These are phyloP conservation scores for Mormyrus proboscirostris DNA, from an alignment of 2,797 vertebrate genomes.

Conservation along the genomic window DNA sequence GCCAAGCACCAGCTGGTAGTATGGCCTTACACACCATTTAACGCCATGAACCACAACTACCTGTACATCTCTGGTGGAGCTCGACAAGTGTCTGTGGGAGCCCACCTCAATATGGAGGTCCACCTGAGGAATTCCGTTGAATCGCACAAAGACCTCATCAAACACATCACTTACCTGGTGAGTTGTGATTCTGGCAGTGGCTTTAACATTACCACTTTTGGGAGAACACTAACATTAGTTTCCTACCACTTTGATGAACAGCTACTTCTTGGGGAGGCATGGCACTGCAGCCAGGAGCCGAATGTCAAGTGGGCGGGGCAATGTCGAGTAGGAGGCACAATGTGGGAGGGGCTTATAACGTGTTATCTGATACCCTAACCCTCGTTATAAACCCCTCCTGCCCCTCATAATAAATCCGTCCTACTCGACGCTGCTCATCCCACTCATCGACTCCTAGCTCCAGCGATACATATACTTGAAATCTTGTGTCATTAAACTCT, in stretches of 20 bases:
- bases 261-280: neutral
- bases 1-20: constrained; percentile 36
- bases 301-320: neutral
- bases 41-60: constrained; percentile 15
- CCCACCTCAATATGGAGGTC: constrained; percentile 34
- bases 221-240: neutral
- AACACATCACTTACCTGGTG: constrained; percentile 57
- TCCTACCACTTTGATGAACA: neutral
- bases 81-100: constrained; percentile 36
- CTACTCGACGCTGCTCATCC: no score
- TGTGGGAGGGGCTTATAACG: no score
- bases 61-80: constrained; percentile 44
- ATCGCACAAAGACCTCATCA: constrained; percentile 27
- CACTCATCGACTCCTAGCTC: no score
- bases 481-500: neutral
- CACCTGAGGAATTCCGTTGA: neutral
- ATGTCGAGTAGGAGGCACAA: no score
- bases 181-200: constrained; percentile 27
- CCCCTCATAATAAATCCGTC: no score
- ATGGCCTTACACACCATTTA: neutral
- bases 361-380: no score
- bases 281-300: no score
- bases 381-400: no score
- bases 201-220: neutral
- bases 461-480: no score